Base-by-base conservation (phyloP, 2,888 invertebrate species). In the Caenorhabditis sp. region DNA sequence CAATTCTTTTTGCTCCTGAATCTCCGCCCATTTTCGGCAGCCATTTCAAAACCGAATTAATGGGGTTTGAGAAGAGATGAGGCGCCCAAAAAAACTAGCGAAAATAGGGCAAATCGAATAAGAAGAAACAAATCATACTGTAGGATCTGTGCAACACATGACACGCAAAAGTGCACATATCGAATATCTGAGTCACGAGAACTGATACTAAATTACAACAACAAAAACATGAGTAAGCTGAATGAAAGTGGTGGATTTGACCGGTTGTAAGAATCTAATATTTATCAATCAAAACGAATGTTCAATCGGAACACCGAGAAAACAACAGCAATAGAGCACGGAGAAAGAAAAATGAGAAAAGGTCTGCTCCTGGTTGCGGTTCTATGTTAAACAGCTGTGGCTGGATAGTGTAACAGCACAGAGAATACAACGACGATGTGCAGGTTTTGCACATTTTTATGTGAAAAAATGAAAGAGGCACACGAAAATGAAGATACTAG, bases 1-100 rank as follows among this genome's bases (percentile, higher is more conserved):
- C 31, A 12, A 17, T 43, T 36, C 10, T 36, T 43, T 10, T 43
- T 10, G 43, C 43, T 43, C 43, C 17, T 43, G 43, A 14, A 43
- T 12, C 43, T 43, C 43, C 43, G 43, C 43, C 43, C 43, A 17
- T 43, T 43, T 43, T 43, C 17, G 43, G 43, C 43, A 43, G 43
- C 43, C 43, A 43, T 43, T 43, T 43, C 43, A 43, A 43, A 43
- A 43, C 43, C 43, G 43, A 43, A 43, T 43, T 43, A 43, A 43
- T 43, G 43, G 43, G 10, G 43, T 43, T 43, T 43, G 43, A 43
- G 43, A 43, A 43, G 17, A 17, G 43, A 43, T 14, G 43, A 43
- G 43, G 43, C 43, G 43, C 8, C 12, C 14, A 43, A 43, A 43
- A 43, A 43, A 43, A 43, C 12, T 43, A 43, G 17, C 7, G 17